Percentiles rank a stretch among this genome's conserved stretches.
Conservation (phyloP, 1,140 invertebrate genomes). For the Branchinecta lynchi region DNA sequence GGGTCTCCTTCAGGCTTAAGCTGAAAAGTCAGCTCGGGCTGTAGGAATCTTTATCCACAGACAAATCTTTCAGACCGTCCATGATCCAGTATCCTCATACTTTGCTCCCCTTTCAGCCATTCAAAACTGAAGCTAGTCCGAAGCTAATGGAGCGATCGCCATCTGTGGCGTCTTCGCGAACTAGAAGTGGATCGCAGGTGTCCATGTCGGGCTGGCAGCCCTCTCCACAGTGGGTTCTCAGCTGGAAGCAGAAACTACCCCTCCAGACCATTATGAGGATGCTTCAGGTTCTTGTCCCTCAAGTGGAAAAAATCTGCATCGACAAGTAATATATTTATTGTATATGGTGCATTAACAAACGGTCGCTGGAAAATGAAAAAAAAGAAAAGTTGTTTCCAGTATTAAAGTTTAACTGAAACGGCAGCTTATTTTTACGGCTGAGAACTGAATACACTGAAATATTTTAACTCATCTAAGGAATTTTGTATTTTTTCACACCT, state of each 20-base stretch:
- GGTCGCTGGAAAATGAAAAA: too few species aligned
- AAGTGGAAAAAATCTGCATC: slow-evolving; percentile 99
- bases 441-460: too few species aligned
- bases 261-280: slow-evolving; percentile 97
- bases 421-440: too few species aligned
- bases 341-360: too few species aligned
- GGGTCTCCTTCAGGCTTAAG: too few species aligned
- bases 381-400: too few species aligned
- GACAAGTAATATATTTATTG: slow-evolving; percentile 62
- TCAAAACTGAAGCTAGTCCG: not conserved
- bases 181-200: not conserved
- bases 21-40: too few species aligned
- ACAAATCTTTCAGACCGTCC: too few species aligned
- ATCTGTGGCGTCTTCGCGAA: not conserved
- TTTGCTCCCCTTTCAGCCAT: not conserved
- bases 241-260: slow-evolving; percentile 93
- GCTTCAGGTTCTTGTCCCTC: slow-evolving; percentile 93
- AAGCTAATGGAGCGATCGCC: not conserved
- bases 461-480: too few species aligned
- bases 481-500: too few species aligned
- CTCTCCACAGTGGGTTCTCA: slow-evolving; percentile 81
- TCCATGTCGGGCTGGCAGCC: slow-evolving; percentile 47
- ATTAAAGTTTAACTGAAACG: too few species aligned
- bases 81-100: not conserved
- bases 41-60: too few species aligned